Base-by-base conservation (phyloP, 1,140 invertebrate species). In the Lepeophtheirus salmonis region DNA sequence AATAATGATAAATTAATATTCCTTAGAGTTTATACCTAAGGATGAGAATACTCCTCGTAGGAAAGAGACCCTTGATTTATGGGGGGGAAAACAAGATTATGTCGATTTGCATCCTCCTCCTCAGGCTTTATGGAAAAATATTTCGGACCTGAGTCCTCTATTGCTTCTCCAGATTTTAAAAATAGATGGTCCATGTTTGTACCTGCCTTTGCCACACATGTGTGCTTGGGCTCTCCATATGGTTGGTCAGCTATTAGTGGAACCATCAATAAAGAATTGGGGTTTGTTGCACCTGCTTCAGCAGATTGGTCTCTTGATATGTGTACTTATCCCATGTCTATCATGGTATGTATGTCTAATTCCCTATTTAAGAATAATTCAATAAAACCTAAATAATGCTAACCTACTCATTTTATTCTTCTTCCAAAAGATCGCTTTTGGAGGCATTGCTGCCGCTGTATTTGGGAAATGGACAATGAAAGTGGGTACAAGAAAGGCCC, bases 401-500 rank as follows among this genome's bases (percentile, higher is more conserved):
- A 10, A 6, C n/a, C 6, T 10, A 41, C n/a, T 10, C n/a, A 41
- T 41, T 10, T 41, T n/a, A 16, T 52, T 52, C 6, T 21, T 52
- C 4, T 21, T 52, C 16, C n/a, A n/a, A 26, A 26, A 57, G 55
- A 61, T 61, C 13, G 59, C 59, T 17, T 18, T 18, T 20, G 59
- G 59, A n/a, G 59, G 59, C 50, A 18, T 61, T 14, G 17, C 50
- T 2, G 59, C 59, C 13, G 59, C 59, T 13, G n/a, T 54, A 13
- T 26, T 61, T 23, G 59, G 59, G 16, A 52, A 52, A 16, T 61
- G 59, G 59, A 61, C 59, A 14, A 61, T 61, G 49, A 61, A 61
- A 25, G 59, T 61, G 13, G 59, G 59, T 10, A 50, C 49, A 14
- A 14, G 59, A 55, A 56, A 22, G 50, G 49, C 59, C 18, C 10